Evolutionary conservation across 2,888 invertebrate species (phyloP).

Genomic region (Ectemnius continuus): DNA sequence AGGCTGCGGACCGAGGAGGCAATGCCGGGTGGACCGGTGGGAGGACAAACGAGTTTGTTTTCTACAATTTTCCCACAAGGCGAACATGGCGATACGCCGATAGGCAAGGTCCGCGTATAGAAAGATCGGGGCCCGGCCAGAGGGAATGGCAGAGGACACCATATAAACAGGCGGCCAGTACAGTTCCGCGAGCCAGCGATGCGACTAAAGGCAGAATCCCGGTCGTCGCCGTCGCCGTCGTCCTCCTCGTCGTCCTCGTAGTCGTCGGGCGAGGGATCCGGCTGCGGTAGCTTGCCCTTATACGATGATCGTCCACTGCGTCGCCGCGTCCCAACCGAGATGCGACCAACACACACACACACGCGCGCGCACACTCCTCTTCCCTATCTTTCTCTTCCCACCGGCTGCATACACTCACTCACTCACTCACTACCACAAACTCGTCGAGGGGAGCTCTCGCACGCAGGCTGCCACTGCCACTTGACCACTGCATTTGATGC

Average conservation of each 20-base stretch:
- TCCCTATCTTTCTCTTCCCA: constrained; percentile 30
- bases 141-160: constrained; percentile 73
- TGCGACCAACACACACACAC: too few species aligned
- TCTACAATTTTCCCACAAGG: constrained; percentile 75
- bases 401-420: too few species aligned
- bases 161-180: constrained; percentile 74
- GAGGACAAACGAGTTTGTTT: constrained; percentile 73
- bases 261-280: constrained; percentile 63
- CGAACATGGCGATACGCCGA: constrained; percentile 70
- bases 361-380: too few species aligned
- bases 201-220: constrained; percentile 71
- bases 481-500: constrained; percentile 70
- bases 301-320: constrained; percentile 66
- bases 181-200: constrained; percentile 65
- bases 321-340: background rate
- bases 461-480: constrained; percentile 50
- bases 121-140: constrained; percentile 63
- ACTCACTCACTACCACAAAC: too few species aligned
- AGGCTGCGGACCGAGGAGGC: constrained; percentile 1
- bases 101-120: constrained; percentile 64
- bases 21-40: constrained; percentile 36
- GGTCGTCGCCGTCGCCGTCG: constrained; percentile 55
- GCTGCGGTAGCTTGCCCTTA: constrained; percentile 71
- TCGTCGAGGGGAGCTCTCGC: background rate
- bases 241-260: constrained; percentile 11